A percentile compares a stretch with the other conserved stretches of the same genome.
Evolutionary conservation across 2,113 vertebrate genomes (phyloP).

Genomic region (Osmerus mordax): DNA sequence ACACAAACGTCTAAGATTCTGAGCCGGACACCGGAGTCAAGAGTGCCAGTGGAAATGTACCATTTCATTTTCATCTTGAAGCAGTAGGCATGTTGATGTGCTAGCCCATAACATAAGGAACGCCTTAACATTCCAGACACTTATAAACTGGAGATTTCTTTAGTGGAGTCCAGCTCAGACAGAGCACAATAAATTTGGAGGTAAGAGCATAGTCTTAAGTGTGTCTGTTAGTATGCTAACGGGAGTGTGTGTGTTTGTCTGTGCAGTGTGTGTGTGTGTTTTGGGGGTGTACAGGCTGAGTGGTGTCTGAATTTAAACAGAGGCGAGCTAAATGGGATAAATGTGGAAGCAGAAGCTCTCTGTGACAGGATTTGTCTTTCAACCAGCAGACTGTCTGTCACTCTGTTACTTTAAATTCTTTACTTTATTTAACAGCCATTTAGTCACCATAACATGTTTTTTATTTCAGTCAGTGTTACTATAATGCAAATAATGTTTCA

Average conservation of each 20-base stretch:
- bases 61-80: constrained; percentile 9
- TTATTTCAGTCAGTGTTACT: no score
- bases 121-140: constrained; percentile 26
- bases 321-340: neutral
- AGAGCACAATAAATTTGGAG: constrained; percentile 19
- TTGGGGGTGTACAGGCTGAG: neutral
- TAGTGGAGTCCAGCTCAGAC: constrained; percentile 11
- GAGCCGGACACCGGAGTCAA: no score
- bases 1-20: no score
- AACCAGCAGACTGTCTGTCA: constrained; percentile 8
- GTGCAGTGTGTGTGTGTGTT: neutral
- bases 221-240: constrained; percentile 2
- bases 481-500: no score
- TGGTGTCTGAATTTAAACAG: neutral
- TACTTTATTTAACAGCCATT: no score
- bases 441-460: no score
- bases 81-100: constrained; percentile 26
- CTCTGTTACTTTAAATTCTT: no score
- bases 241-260: constrained; percentile 3
- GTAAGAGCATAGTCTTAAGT: constrained; percentile 2
- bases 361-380: constrained; percentile 32
- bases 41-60: no score
- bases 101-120: constrained; percentile 19
- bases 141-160: constrained; percentile 28
- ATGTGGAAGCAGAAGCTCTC: constrained; percentile 11